These are phyloP conservation scores for Prunella strophiata DNA, from an alignment of 2,797 vertebrate genomes.

Conservation along the genomic window DNA sequence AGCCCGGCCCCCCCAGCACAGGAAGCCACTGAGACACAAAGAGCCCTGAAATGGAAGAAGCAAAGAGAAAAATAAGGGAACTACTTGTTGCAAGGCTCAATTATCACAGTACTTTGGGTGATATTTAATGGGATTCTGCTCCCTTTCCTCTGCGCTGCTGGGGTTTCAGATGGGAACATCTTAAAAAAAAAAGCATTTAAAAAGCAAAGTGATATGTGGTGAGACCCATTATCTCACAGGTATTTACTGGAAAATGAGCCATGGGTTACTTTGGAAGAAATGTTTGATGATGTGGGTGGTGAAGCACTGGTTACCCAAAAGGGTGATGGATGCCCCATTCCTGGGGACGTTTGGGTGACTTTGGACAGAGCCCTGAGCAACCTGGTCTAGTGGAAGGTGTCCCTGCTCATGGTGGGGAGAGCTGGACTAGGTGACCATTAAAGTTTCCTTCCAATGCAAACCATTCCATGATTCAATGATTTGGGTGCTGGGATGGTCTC, in stretches of 20 bases:
- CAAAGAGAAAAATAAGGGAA: constrained; percentile 2
- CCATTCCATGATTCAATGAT: too few relatives aligned
- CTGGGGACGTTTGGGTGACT: background rate
- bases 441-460: background rate
- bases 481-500: background rate
- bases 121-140: background rate
- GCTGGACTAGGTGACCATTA: background rate
- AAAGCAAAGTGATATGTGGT: background rate
- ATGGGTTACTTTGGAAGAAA: background rate
- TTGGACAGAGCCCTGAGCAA: background rate
- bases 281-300: background rate
- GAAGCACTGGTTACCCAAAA: background rate
- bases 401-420: rapidly evolving
- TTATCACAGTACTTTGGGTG: background rate
- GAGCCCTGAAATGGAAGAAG: background rate
- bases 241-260: rapidly evolving
- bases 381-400: background rate
- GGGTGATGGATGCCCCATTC: background rate
- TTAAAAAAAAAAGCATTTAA: background rate
- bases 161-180: background rate
- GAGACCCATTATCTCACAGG: background rate
- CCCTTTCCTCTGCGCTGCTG: background rate
- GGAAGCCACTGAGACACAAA: constrained; percentile 60
- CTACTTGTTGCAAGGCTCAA: background rate
- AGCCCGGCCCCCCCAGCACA: background rate